Base-by-base conservation (phyloP, 2,113 vertebrate genomes). In the Ahaetulla prasina region DNA sequence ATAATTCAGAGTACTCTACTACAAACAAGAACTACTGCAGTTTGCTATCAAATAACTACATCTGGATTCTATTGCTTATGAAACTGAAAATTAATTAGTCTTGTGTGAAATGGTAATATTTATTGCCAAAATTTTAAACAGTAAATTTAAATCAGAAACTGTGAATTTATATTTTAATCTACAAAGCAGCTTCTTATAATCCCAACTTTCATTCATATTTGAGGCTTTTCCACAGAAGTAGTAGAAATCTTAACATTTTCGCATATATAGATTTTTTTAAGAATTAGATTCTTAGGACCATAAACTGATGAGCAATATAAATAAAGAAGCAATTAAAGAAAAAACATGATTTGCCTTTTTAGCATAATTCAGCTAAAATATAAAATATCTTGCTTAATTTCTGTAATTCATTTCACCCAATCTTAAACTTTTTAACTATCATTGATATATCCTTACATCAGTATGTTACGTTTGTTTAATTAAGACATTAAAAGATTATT, bases 401-500 rank as follows among this genome's bases (percentile, higher is more conserved):
- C 57, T 57, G 20, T 57, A 50, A 54, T 80, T 88, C 25, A 43
- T 85, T 89, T 60, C 52, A 89, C 4, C 25, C 30, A 39, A 14
- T n/a, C 4, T 43, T 20, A 90, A 25, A 60, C 27, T 89, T 2
- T 80, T 92, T 93, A 22, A 45, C 63, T 52, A 49, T 45, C 92
- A 49, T 1, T 55, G 85, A 5, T 16, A 92, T 92, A 43, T 50
- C 35, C 52, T 39, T 60, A 10, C 55, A 50, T 39, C 35, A 10
- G 8, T 1, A n/a, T 92, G 50, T 80, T 91, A 80, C 12, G 91
- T 25, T 89, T 93, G 35, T 43, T 43, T 16, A 55, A 39, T 22
- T 94, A 94, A 91, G 43, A 43, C 85, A 95, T 92, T 96, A 96
- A 96, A 89, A 94, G 25, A 47, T 93, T 74, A 90, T 92, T 35